Evolutionary conservation across 2,797 vertebrate species (phyloP), one percentile per base, ranked within the genome.

Genomic region (Thaleichthys pacificus): DNA sequence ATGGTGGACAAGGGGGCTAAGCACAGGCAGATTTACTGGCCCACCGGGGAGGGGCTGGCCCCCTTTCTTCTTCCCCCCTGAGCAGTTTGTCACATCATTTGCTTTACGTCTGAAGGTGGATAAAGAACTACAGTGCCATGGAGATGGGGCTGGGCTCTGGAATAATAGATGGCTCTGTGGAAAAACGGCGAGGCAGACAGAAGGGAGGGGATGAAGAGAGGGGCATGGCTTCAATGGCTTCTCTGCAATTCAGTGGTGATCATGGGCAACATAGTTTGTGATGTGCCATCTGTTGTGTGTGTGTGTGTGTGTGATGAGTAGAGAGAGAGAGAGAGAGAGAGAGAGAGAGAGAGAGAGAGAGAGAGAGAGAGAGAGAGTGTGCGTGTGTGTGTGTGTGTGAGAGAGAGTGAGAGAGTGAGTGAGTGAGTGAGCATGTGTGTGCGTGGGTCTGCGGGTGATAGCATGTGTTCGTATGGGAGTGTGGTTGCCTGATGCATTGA

Each of bases 21-120:
- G 67, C 61, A 35, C 15, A 26, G 3, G 35, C 60, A 61, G 56
- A 77, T 84, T 84, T 82, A 82, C 77, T 74, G 68, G 69, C 70
- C 9, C 32, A 54, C 61, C 58, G 69, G 69, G 54, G 54, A 74
- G 69, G 60, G 62, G 54, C 66, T 71, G 14, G 3, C 75, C 22
- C 47, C 47, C 73, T 60, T 64, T 60, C 58, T 64, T 73, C 47
- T 57, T 32, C 69, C 68, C 47, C 56, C 75, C 66, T 51, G 64
- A 64, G 65, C 68, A 56, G 54, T 71, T 68, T 57, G 71, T 71
- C 65, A 69, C 66, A n/a, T 38, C 1, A 32, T 68, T 74, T 65
- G 61, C 70, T 73, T 62, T 47, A 42, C 47, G 30, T n/a, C 47
- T 54, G 51, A 30, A 71, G 51, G 38, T 74, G 69, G 73, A 28